Evolutionary conservation across 2,113 vertebrate species (phyloP).

Genomic region (Fregata magnificens): DNA sequence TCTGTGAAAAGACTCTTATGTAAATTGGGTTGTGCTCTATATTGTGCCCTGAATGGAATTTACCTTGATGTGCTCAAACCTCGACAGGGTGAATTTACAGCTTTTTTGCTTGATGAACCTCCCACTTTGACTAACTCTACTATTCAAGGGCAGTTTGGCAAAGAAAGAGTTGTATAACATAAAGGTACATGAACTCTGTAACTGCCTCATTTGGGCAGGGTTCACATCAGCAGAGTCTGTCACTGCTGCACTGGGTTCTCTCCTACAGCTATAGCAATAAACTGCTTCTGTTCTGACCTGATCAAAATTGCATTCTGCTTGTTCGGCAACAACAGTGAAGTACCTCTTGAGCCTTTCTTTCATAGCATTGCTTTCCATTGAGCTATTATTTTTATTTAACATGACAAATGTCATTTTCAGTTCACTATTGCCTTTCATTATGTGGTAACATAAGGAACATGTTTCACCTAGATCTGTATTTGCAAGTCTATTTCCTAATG

Average conservation of each 20-base stretch:
- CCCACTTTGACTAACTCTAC: neutral
- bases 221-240: neutral
- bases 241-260: neutral
- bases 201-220: neutral
- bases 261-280: neutral
- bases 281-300: neutral
- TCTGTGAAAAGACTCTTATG: neutral
- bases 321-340: neutral
- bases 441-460: neutral
- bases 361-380: neutral
- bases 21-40: neutral
- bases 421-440: neutral
- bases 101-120: neutral
- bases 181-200: neutral
- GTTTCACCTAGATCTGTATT: neutral
- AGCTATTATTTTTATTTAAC: neutral
- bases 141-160: neutral
- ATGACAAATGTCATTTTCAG: neutral
- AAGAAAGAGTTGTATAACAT: neutral
- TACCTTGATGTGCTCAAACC: neutral
- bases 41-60: neutral
- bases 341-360: neutral
- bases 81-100: neutral
- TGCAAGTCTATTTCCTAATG: neutral
- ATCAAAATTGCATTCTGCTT: neutral